Conservation (phyloP, 2,888 invertebrate genomes). For the Meganola albula region DNA sequence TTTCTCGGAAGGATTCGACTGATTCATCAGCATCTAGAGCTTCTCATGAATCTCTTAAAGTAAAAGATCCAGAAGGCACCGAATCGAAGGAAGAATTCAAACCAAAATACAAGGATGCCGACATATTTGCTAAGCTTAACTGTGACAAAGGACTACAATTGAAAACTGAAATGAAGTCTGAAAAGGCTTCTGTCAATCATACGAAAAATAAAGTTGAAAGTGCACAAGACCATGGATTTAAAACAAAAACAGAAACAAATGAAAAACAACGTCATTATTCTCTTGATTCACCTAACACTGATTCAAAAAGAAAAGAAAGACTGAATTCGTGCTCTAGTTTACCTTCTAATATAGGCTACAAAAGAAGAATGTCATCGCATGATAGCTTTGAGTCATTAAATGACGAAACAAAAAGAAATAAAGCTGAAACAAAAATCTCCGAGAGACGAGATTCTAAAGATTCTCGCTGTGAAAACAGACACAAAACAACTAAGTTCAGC, state of each 20-base stretch:
- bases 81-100: slow-evolving; percentile 61
- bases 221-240: slow-evolving; percentile 30
- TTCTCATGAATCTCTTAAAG: slow-evolving; percentile 62
- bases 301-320: slow-evolving; percentile 78
- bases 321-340: slow-evolving; percentile 78
- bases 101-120: slow-evolving; percentile 56
- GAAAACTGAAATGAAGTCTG: slow-evolving; percentile 69
- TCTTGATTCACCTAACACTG: slow-evolving; percentile 61
- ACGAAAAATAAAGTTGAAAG: slow-evolving; percentile 40
- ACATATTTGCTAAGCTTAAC: slow-evolving; percentile 68
- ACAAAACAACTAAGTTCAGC: slow-evolving; percentile 76
- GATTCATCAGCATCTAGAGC: slow-evolving; percentile 68
- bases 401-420: slow-evolving; percentile 81
- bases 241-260: slow-evolving; percentile 48
- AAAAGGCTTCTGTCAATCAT: slow-evolving; percentile 45
- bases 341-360: slow-evolving; percentile 81
- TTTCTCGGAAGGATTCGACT: slow-evolving; percentile 70
- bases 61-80: slow-evolving; percentile 53
- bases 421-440: slow-evolving; percentile 69
- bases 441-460: slow-evolving; percentile 86
- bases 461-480: slow-evolving; percentile 55
- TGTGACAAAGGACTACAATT: slow-evolving; percentile 60
- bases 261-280: slow-evolving; percentile 73
- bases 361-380: slow-evolving; percentile 88
- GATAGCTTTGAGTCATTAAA: slow-evolving; percentile 78